Base-by-base conservation (phyloP, 2,113 vertebrate genomes). In the Aplodontia rufa region DNA sequence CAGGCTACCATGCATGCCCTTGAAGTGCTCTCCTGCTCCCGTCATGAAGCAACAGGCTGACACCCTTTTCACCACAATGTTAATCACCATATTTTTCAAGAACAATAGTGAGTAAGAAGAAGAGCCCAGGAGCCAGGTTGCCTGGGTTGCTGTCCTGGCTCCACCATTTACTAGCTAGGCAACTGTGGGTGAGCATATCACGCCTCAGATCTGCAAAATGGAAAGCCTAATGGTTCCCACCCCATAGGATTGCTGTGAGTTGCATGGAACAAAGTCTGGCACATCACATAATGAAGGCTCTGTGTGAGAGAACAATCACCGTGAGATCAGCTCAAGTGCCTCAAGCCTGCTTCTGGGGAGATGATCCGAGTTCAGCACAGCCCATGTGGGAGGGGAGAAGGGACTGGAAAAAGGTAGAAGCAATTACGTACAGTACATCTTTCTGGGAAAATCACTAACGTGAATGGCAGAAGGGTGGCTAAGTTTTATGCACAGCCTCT, bases 211-310 rank as follows among this genome's bases (percentile, higher is more conserved):
- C 66, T 79, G 42, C 47, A 91, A 93, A 82, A 64, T 1, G 22
- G 49, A 64, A 60, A 60, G n/a, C 55, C 26, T 55, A 86, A 78
- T 24, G 55, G 5, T 30, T 35, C 47, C 58, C 58, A 32, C 17
- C 49, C 91, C 58, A 76, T 0, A 58, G 79, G 51, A 9, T 13
- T 81, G n/a, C 32, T 87, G 47, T 28, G 71, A 87, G 84, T 79
- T 82, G 76, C 74, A 91, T 42, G 62, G 74, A 96, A 83, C 74
- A 93, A 81, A 71, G 49, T 19, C 90, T 95, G 93, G 58, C 66
- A 40, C 35, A 45, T 69, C 60, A 40, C 32, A 51, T 69, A 71
- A 85, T 40, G 79, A 94, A 93, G 37, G 5, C 37, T 66, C 66
- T 60, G 26, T 55, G 42, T 76, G 75, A 75, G 58, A 75, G 81